phyloP scores from a whole-genome alignment of 2,888 invertebrate species.

The Orthonychiurus folsomi region DNA sequence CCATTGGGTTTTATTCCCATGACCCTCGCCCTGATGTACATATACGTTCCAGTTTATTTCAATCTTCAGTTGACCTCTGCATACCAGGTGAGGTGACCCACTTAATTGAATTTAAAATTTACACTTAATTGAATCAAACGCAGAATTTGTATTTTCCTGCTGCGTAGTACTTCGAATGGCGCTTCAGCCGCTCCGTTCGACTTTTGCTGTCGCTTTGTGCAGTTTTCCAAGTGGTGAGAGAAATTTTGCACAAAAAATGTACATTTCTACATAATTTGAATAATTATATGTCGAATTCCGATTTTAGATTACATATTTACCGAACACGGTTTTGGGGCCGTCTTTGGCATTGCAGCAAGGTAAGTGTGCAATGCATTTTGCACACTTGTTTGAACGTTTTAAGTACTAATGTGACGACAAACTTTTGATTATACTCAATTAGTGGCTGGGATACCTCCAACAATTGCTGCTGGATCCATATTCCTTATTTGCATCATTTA shows the following conservation, averaged over 20 bases:
- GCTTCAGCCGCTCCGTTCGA: slow-evolving; percentile 34
- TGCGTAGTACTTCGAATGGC: slow-evolving; percentile 10
- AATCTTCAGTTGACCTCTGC: slow-evolving; percentile 72
- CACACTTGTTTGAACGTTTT: not conserved
- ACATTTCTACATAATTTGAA: not conserved
- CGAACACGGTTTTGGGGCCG: slow-evolving; percentile 61
- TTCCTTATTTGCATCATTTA: slow-evolving; percentile 66
- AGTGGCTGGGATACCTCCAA: slow-evolving; percentile 61
- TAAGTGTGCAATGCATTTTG: slow-evolving; percentile 42
- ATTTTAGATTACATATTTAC: slow-evolving; percentile 42
- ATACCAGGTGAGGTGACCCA: slow-evolving; percentile 63
- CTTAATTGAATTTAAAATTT: not conserved
- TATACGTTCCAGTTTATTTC: slow-evolving; percentile 79
- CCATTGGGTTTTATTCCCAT: slow-evolving; percentile 60
- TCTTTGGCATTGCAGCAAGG: slow-evolving; percentile 61
- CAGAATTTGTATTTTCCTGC: not conserved
- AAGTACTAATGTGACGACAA: not conserved
- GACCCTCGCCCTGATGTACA: slow-evolving; percentile 48
- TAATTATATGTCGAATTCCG: too few species aligned
- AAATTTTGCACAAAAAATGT: slow-evolving; percentile 38
- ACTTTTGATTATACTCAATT: slow-evolving; percentile 41
- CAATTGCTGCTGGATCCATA: slow-evolving; percentile 58
- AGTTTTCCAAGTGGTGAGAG: slow-evolving; percentile 47
- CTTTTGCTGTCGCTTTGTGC: slow-evolving; percentile 46
- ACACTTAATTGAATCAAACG: not conserved